phyloP scores from a whole-genome alignment of 2,113 vertebrate genomes.

The Phalacrocorax brasilianus region DNA sequence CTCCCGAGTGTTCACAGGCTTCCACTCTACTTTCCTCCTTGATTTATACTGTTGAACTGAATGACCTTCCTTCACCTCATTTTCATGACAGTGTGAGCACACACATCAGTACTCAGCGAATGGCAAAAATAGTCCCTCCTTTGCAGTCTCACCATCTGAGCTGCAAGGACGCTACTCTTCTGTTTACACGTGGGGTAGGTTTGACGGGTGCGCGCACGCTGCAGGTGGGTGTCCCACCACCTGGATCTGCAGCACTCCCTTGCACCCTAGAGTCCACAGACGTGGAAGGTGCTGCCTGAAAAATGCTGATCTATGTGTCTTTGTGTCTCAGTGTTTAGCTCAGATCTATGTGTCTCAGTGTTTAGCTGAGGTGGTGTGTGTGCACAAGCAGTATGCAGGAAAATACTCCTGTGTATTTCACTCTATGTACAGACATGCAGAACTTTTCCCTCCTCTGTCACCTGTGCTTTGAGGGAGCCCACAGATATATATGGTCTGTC shows the following conservation, averaged over 20 bases:
- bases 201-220: background rate
- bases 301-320: background rate
- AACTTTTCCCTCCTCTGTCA: background rate
- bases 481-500: background rate
- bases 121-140: background rate
- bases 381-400: background rate
- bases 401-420: background rate
- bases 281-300: background rate
- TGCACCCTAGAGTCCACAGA: too few species aligned
- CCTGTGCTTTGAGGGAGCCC: background rate
- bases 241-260: background rate
- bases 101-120: background rate
- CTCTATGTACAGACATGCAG: too few species aligned
- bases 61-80: conserved; percentile 68
- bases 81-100: conserved; percentile 52
- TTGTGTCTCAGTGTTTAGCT: background rate
- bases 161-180: background rate
- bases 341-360: background rate
- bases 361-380: background rate
- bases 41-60: conserved; percentile 65
- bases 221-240: background rate
- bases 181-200: rapidly evolving
- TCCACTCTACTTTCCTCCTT: conserved; percentile 50
- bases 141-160: background rate
- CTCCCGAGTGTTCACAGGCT: conserved; percentile 52